Evolutionary conservation across 2,888 invertebrate genomes (phyloP).

Genomic region (Kryphioiulus occultus): DNA sequence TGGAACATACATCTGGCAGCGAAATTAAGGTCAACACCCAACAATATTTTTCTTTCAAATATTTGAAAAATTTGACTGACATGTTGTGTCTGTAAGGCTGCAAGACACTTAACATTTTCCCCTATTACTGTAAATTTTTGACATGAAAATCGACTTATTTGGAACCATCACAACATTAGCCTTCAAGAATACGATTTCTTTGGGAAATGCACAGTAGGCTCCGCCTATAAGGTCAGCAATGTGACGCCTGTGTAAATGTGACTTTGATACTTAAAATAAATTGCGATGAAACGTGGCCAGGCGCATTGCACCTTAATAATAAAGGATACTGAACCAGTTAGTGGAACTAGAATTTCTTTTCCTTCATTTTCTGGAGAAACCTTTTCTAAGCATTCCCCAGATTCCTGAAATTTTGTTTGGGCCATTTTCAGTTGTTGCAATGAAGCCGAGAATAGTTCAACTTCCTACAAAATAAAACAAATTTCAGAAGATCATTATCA

Average conservation of each 20-base stretch:
- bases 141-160: too few relatives aligned
- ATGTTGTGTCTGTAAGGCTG: too few relatives aligned
- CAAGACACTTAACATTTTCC: too few relatives aligned
- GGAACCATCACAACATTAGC: too few relatives aligned
- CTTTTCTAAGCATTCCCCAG: constrained; percentile 83
- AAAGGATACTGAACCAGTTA: constrained; percentile 81
- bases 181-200: too few relatives aligned
- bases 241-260: too few relatives aligned
- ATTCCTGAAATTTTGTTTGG: constrained; percentile 87
- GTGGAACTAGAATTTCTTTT: constrained; percentile 87
- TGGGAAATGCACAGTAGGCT: too few relatives aligned
- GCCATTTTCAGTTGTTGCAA: constrained; percentile 68
- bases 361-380: constrained; percentile 78
- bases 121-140: too few relatives aligned
- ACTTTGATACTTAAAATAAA: too few relatives aligned
- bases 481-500: neutral
- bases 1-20: constrained; percentile 85
- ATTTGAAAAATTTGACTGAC: neutral
- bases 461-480: constrained; percentile 69
- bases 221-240: too few relatives aligned
- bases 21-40: neutral
- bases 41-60: too few relatives aligned
- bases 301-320: neutral
- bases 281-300: too few relatives aligned
- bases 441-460: constrained; percentile 61